Conservation (phyloP, 2,113 vertebrate genomes). For the Protobothrops flavoviridis region DNA sequence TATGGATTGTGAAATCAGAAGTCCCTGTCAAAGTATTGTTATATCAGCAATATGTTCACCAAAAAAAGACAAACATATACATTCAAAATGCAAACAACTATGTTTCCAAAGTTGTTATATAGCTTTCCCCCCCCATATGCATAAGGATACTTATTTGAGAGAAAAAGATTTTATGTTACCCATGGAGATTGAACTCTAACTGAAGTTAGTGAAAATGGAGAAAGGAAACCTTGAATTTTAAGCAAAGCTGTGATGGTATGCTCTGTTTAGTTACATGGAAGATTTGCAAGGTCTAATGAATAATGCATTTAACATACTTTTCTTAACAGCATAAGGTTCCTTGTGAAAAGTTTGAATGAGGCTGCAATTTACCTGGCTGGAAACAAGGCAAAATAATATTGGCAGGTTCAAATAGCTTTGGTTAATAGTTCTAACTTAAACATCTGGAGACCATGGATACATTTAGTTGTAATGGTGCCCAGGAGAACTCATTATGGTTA, state of each 20-base stretch:
- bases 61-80: background rate
- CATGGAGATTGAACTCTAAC: constrained; percentile 40
- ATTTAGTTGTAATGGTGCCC: background rate
- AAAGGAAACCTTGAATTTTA: constrained; percentile 50
- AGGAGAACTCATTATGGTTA: background rate
- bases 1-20: background rate
- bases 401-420: background rate
- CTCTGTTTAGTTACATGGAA: constrained; percentile 32
- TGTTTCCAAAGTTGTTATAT: constrained; percentile 11
- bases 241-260: constrained; percentile 36
- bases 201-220: constrained; percentile 31
- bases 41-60: background rate
- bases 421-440: background rate
- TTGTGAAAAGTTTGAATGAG: constrained; percentile 30
- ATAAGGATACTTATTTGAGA: constrained; percentile 36
- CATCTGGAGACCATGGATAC: background rate
- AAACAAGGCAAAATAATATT: background rate
- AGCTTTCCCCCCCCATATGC: background rate
- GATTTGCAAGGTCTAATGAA: constrained; percentile 39
- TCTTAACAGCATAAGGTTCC: constrained; percentile 31
- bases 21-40: background rate
- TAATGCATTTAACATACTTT: constrained; percentile 38
- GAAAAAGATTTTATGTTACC: constrained; percentile 36
- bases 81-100: background rate
- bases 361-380: constrained; percentile 35